phyloP scores from a whole-genome alignment of 1,140 invertebrate species.

The Heliconius hewitsoni region DNA sequence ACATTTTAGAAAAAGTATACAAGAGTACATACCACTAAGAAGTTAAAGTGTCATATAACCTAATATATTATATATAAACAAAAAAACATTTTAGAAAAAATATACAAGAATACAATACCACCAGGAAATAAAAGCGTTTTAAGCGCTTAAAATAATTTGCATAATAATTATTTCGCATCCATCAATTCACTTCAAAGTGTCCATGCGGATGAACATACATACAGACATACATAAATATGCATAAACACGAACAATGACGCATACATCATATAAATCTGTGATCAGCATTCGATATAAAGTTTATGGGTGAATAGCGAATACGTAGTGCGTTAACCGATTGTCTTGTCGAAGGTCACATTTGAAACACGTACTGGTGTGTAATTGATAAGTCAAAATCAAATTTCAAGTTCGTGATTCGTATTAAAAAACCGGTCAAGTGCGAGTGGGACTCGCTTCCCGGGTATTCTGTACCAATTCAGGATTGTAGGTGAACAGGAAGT shows the following conservation, averaged over 20 bases:
- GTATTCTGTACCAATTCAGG: no score
- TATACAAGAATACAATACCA: no score
- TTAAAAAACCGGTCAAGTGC: not conserved
- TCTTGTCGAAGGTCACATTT: slow-evolving; percentile 2
- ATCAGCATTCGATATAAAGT: not conserved
- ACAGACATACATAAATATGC: slow-evolving; percentile 2
- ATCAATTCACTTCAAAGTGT: not conserved
- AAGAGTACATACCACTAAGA: no score
- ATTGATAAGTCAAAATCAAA: not conserved
- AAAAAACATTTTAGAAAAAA: no score
- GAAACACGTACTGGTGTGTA: not conserved
- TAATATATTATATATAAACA: no score
- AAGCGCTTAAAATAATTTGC: not conserved
- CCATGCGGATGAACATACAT: not conserved
- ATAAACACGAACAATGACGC: slow-evolving; percentile 6
- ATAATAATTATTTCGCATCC: slow-evolving; percentile 6
- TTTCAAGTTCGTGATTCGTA: not conserved
- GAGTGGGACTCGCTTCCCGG: no score
- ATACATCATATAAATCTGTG: not conserved
- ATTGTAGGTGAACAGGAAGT: no score
- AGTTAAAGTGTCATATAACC: no score
- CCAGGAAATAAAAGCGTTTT: not conserved
- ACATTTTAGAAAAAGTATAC: no score
- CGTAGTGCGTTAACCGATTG: slow-evolving; percentile 11
- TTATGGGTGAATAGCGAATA: not conserved